Evolutionary conservation across 2,113 vertebrate species (phyloP).

Genomic region (Tyrannus savana): DNA sequence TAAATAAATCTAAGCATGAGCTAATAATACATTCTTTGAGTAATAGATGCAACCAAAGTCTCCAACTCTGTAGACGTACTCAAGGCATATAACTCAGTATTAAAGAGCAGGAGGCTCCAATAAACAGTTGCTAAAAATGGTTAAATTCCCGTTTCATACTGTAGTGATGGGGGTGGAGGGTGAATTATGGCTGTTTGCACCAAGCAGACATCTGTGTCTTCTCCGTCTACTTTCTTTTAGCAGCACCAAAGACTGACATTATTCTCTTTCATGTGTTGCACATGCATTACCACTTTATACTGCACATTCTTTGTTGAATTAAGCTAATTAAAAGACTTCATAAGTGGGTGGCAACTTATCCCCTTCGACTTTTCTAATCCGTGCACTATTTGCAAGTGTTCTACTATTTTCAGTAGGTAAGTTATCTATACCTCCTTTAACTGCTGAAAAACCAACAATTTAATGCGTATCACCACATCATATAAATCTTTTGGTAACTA

Average conservation of each 20-base stretch:
- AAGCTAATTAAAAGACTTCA: background rate
- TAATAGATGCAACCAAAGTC: background rate
- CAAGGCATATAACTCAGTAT: background rate
- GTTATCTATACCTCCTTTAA: background rate
- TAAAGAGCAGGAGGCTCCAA: background rate
- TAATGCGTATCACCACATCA: background rate
- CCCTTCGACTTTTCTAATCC: background rate
- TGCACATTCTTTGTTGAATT: background rate
- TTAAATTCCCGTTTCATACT: background rate
- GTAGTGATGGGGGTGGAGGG: background rate
- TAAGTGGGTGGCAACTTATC: background rate
- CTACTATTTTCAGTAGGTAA: background rate
- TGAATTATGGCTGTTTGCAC: background rate
- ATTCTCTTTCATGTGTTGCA: background rate
- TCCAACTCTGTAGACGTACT: background rate
- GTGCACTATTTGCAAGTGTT: background rate
- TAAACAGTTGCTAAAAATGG: background rate
- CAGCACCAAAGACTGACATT: conserved; percentile 7
- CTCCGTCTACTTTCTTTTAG: background rate
- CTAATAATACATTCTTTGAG: background rate
- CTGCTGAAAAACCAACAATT: background rate
- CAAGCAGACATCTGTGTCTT: conserved; percentile 16
- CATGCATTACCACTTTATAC: background rate
- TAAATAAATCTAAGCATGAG: background rate
- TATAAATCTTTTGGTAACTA: background rate